Conservation (phyloP, 2,797 vertebrate species). For the Microctenopoma steveboyesi region DNA sequence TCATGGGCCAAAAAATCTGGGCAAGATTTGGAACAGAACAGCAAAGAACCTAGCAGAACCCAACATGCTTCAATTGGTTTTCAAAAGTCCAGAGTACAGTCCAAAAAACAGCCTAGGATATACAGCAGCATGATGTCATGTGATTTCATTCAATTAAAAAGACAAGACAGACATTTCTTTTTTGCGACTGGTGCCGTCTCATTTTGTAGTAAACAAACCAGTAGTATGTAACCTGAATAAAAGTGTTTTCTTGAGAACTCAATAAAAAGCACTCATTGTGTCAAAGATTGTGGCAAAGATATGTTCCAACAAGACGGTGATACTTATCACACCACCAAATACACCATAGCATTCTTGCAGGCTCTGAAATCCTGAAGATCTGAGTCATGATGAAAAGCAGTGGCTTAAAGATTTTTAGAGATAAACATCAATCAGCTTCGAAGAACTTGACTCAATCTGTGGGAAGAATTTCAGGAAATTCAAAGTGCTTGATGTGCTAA, state of each 20-base stretch:
- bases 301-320: slow-evolving; percentile 41
- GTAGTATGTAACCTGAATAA: too few relatives aligned
- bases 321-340: slow-evolving; percentile 32
- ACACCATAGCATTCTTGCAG: slow-evolving; percentile 18
- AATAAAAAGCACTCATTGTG: slow-evolving; percentile 6
- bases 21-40: not conserved
- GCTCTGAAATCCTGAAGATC: slow-evolving; percentile 34
- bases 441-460: slow-evolving; percentile 22
- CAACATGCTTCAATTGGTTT: not conserved
- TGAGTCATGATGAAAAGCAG: slow-evolving; percentile 29
- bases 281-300: slow-evolving; percentile 27
- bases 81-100: not conserved
- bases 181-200: too few relatives aligned
- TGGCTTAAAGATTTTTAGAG: slow-evolving; percentile 16
- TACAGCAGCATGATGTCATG: not conserved
- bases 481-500: not conserved
- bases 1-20: too few relatives aligned
- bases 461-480: slow-evolving; percentile 6
- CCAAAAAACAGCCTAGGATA: not conserved
- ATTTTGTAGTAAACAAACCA: too few relatives aligned
- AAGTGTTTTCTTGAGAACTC: not conserved
- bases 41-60: not conserved
- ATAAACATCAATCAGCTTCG: slow-evolving; percentile 12
- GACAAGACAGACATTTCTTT: not conserved
- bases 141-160: not conserved